A percentile compares a stretch with the other conserved stretches of the same genome.
Evolutionary conservation across 2,797 vertebrate species (phyloP).

Genomic region (Chelidonichthys spinosus): DNA sequence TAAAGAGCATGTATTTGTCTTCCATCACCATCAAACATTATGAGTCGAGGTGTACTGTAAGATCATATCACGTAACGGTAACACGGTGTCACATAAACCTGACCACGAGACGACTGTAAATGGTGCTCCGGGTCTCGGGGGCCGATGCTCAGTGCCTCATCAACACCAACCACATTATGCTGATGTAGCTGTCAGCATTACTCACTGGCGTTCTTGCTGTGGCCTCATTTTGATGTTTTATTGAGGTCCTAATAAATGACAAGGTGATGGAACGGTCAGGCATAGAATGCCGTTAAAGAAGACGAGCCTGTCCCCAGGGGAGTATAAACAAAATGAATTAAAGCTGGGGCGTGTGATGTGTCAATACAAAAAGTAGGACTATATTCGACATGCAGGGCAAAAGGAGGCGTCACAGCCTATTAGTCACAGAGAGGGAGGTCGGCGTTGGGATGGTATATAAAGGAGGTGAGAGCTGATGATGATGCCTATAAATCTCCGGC

Average conservation of each 20-base stretch:
- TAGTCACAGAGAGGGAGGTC: conserved; percentile 36
- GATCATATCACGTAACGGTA: neutral
- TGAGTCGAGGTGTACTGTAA: neutral
- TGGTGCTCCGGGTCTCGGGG: conserved; percentile 3
- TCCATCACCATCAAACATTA: neutral
- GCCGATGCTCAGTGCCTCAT: conserved; percentile 44
- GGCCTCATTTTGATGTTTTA: conserved; percentile 51
- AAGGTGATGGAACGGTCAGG: conserved; percentile 49
- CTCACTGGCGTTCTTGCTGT: conserved; percentile 24
- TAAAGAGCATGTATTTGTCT: neutral
- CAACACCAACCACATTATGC: conserved; percentile 53
- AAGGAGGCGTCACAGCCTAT: conserved; percentile 35
- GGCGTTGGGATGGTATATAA: conserved; percentile 5
- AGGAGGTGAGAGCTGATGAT: conserved; percentile 39
- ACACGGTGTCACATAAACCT: conserved; percentile 17
- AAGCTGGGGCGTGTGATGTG: conserved; percentile 27
- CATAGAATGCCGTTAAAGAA: conserved; percentile 41
- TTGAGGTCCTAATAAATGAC: conserved; percentile 62
- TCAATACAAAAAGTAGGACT: conserved; percentile 39
- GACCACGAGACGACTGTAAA: conserved; percentile 28
- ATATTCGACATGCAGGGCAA: conserved; percentile 25
- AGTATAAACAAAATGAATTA: conserved; percentile 47
- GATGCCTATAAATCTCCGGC: conserved; percentile 26
- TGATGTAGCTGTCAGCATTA: conserved; percentile 38
- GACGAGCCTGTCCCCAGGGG: conserved; percentile 27